Evolutionary conservation across 2,888 invertebrate species (phyloP), one percentile per base, ranked within the genome.

Genomic region (Leucoma salicis): DNA sequence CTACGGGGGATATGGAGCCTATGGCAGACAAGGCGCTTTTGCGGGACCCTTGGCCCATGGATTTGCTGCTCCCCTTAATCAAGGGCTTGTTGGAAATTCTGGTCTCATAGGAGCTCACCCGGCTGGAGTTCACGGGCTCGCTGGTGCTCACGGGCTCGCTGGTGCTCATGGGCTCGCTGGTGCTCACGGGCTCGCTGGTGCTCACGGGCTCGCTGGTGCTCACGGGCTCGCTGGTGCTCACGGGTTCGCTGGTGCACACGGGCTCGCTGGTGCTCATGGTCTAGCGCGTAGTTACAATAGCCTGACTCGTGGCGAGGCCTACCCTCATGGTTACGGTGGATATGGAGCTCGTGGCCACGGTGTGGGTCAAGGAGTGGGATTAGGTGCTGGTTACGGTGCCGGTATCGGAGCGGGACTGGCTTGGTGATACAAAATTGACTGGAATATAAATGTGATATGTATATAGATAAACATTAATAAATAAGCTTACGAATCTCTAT

Each of bases 221-320:
- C 37, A 43, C 10, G 48, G 53, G 35, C 32, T 33, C 8, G 16
- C 41, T 6, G 49, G 49, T 31, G 44, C 39, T n/a, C 49, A 44
- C 12, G 49, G 50, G 25, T 8, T 14, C 14, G 12, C 29, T 29
- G 29, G 14, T 4, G 14, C 29, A 1, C 40, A 55, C 21, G 52
- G 61, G 6, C 24, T 36, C 10, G 46, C 42, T 16, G 39, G 39
- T 16, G 57, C 53, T 38, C 48, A 52, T 33, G 57, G 48, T 8
- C 28, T 49, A 15, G 64, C 56, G 5, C 49, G 45, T 13, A 51
- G 61, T 37, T 61, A 63, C 32, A 59, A 55, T 39, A 53, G 51
- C n/a, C 32, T 50, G 8, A 24, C 51, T 7, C 52, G 53, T 24
- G 57, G 53, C 25, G 49, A 39, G 14, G 35, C 34, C 1, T 44